Evolutionary conservation across 1,140 invertebrate species (phyloP), one percentile per base, ranked within the genome.

Genomic region (Drosophila lacteicornis): DNA sequence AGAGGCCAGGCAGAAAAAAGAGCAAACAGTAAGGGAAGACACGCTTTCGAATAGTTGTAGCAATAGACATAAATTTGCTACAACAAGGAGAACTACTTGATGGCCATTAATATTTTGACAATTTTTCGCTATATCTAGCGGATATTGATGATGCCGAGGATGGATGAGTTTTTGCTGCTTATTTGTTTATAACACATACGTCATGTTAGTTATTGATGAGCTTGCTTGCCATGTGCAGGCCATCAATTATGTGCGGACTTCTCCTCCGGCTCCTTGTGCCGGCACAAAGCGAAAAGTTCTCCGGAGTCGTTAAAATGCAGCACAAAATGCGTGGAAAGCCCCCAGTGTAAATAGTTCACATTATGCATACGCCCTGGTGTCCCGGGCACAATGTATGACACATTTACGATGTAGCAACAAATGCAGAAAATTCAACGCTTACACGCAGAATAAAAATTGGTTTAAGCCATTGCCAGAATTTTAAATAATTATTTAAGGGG

Each of bases 71-170:
- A 78, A 70, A 75, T 77, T 78, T 79, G 57, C 75, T 76, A 79
- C 49, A 63, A 71, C 50, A 79, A 42, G 40, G 19, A 53, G 49
- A 71, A 75, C 47, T 74, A 82, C 71, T 88, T 75, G 80, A 80
- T 58, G 85, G 63, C 85, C 75, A 90, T 90, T 91, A 82, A 90
- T 85, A 82, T 85, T 90, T 74, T 85, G 86, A 90, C 85, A 90
- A 82, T 84, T 90, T 87, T 62, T 62, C 82, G 63, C 61, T 65
- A 53, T 66, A 66, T 62, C 40, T 77, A 57, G 77, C 78, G 82
- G 65, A 90, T 74, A 74, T 90, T 91, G 82, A 90, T 90, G 85
- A 76, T 90, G 61, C 67, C 76, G 63, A 80, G 60, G 62, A 61
- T 66, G 62, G 70, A 84, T 90, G 85, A 78, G 79, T 75, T 82